Percentiles rank a stretch among this genome's conserved stretches.
These are phyloP conservation scores for Drosophila bunnanda DNA, from an alignment of 2,888 invertebrate species.

Conservation along the genomic window DNA sequence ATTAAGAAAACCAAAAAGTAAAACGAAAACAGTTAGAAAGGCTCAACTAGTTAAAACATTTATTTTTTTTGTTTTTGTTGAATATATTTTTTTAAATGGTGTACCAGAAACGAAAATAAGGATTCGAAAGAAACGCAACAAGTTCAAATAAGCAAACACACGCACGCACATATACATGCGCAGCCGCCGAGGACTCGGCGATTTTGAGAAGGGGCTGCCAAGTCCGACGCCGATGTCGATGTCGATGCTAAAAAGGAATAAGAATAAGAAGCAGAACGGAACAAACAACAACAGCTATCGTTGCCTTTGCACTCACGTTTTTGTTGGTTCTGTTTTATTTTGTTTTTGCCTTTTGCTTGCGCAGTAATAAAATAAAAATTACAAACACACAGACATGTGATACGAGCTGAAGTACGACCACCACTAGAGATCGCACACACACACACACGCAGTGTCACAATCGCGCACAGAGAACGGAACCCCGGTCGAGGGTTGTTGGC, in stretches of 20 bases:
- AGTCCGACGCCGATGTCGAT: not conserved
- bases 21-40: not conserved
- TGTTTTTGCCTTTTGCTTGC: conserved; percentile 50
- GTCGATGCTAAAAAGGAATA: conserved; percentile 14
- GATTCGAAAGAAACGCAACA: not conserved
- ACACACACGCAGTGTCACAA: conserved; percentile 21
- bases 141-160: conserved; percentile 31
- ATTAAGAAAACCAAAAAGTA: not conserved
- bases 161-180: conserved; percentile 11
- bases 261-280: conserved; percentile 16
- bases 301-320: conserved; percentile 19
- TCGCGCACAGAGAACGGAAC: conserved; percentile 25
- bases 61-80: not conserved
- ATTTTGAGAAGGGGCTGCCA: not conserved
- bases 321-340: conserved; percentile 18
- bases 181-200: conserved; percentile 14
- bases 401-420: conserved; percentile 72
- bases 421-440: conserved; percentile 55
- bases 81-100: conserved; percentile 12
- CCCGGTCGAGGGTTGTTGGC: conserved; percentile 34
- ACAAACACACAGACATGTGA: conserved; percentile 64
- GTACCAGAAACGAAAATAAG: not conserved
- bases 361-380: conserved; percentile 68
- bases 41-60: not conserved
- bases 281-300: conserved; percentile 18